A percentile compares a stretch with the other conserved stretches of the same genome.
These are phyloP conservation scores for Salvelinus sp. DNA, from an alignment of 2,113 vertebrate genomes.

Conservation along the genomic window DNA sequence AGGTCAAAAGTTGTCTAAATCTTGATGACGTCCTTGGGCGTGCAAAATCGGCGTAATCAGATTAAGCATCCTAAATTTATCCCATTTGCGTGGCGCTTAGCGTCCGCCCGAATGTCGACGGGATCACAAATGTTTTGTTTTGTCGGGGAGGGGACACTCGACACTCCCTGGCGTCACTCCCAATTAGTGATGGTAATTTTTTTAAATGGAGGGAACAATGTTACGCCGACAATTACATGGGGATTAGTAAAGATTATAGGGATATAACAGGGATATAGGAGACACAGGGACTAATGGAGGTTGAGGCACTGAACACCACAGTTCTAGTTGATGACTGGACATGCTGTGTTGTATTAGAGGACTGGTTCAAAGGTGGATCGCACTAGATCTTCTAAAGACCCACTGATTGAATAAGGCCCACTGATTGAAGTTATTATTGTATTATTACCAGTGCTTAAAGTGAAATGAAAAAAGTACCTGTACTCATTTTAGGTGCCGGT, in stretches of 20 bases:
- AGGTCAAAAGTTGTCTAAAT: slow-evolving; percentile 57
- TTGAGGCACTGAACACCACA: too few species aligned
- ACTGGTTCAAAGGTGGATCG: too few species aligned
- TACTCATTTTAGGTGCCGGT: too few species aligned
- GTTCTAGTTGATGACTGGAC: too few species aligned
- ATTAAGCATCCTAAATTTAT: slow-evolving; percentile 66
- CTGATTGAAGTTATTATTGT: too few species aligned
- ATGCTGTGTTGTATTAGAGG: too few species aligned
- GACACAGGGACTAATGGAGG: too few species aligned
- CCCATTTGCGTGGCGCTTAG: not conserved
- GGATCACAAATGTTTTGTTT: slow-evolving; percentile 14
- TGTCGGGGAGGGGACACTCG: slow-evolving; percentile 17
- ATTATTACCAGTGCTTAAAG: too few species aligned
- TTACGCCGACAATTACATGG: slow-evolving; percentile 42
- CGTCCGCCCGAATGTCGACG: too few species aligned
- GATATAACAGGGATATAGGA: slow-evolving; percentile 14
- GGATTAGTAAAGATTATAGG: slow-evolving; percentile 52
- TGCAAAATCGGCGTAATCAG: slow-evolving; percentile 66
- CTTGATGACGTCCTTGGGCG: slow-evolving; percentile 43
- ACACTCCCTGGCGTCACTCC: slow-evolving; percentile 44
- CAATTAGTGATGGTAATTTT: not conserved
- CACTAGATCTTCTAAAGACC: too few species aligned
- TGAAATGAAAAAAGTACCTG: too few species aligned
- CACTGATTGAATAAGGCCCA: too few species aligned
- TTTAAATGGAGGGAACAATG: slow-evolving; percentile 21